These are phyloP conservation scores for Probosciger aterrimus DNA, from an alignment of 2,113 vertebrate species.

Conservation along the genomic window DNA sequence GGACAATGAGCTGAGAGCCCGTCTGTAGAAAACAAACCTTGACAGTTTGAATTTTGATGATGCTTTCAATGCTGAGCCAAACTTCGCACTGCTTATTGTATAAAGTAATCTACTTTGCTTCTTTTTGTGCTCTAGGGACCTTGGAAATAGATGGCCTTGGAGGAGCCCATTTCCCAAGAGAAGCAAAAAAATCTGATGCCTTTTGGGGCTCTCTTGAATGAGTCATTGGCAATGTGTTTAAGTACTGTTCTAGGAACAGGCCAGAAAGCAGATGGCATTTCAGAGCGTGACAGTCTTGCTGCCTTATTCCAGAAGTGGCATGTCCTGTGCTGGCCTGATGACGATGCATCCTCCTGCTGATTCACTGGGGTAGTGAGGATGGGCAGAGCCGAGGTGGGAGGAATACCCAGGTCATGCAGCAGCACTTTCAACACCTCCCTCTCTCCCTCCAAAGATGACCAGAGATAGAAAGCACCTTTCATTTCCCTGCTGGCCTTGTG, in stretches of 20 bases:
- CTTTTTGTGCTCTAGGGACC: not conserved
- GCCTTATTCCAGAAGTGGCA: not conserved
- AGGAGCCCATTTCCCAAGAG: not conserved
- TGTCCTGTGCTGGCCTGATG: not conserved
- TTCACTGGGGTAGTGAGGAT: not conserved
- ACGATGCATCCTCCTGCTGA: accelerated
- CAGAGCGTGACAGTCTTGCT: not conserved
- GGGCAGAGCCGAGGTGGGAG: not conserved
- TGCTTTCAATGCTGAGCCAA: not conserved
- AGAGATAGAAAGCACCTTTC: not conserved
- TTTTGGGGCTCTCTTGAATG: not conserved
- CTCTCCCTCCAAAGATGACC: not conserved
- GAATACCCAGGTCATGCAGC: not conserved
- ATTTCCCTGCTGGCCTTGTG: not conserved
- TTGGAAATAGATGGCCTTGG: not conserved
- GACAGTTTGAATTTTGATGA: not conserved
- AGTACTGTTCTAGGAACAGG: not conserved
- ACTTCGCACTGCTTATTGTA: not conserved
- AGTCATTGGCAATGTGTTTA: not conserved
- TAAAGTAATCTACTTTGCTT: not conserved
- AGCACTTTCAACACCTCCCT: not conserved
- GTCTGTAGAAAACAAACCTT: not conserved
- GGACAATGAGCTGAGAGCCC: not conserved
- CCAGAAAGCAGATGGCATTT: not conserved
- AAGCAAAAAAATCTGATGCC: not conserved